phyloP scores from a whole-genome alignment of 2,888 invertebrate species.

The Mylabris sibirica region DNA sequence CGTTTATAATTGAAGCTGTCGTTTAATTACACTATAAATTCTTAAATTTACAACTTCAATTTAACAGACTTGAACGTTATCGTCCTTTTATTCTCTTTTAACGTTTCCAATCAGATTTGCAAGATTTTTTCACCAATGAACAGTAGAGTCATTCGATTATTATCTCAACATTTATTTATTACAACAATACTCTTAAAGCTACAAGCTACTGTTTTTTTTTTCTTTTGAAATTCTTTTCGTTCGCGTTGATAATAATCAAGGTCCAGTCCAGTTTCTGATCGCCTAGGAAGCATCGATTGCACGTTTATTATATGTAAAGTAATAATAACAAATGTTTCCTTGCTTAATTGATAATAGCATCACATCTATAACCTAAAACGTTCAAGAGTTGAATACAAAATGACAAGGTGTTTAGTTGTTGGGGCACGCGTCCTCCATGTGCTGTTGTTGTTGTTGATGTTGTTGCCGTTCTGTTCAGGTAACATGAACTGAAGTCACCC shows the following conservation, averaged over 20 bases:
- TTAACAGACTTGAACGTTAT: neutral
- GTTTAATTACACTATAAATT: neutral
- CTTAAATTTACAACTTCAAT: neutral
- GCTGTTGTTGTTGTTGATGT: slow-evolving; percentile 7
- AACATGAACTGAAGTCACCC: slow-evolving; percentile 11
- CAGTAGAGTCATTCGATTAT: slow-evolving; percentile 21
- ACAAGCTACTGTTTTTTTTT: slow-evolving; percentile 23
- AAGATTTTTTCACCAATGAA: neutral
- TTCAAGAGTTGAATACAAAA: slow-evolving; percentile 18
- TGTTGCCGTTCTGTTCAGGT: slow-evolving; percentile 9
- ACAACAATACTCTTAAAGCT: slow-evolving; percentile 28
- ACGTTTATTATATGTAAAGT: neutral
- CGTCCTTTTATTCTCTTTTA: neutral
- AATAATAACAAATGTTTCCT: neutral
- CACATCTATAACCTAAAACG: neutral
- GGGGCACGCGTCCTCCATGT: slow-evolving; percentile 14
- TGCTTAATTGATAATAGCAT: neutral
- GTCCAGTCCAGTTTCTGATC: neutral
- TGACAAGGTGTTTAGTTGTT: slow-evolving; percentile 21
- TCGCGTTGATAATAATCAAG: slow-evolving; percentile 18
- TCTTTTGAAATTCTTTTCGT: too few species aligned
- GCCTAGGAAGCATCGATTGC: neutral
- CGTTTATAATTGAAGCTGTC: neutral
- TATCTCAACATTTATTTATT: slow-evolving; percentile 32
- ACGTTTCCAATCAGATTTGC: slow-evolving; percentile 6